Evolutionary conservation across 2,113 vertebrate genomes (phyloP).

Genomic region (Austrofundulus limnaeus): DNA sequence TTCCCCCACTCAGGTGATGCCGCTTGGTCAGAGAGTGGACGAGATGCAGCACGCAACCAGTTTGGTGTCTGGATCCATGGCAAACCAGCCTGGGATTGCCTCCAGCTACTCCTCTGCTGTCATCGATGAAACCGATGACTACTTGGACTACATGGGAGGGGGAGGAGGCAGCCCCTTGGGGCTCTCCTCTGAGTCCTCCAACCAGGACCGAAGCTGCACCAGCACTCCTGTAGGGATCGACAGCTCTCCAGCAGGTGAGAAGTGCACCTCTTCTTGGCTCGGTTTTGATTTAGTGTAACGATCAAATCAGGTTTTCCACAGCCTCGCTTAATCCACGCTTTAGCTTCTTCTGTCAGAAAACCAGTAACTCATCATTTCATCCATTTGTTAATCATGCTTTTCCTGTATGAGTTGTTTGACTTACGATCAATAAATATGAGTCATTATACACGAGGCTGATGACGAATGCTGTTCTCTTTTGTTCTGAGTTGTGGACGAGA

Average conservation of each 20-base stretch:
- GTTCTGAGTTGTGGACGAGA: constrained; percentile 39
- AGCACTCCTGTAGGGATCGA: constrained; percentile 97
- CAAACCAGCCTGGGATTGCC: constrained; percentile 69
- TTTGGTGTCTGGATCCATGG: constrained; percentile 71
- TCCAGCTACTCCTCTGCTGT: constrained; percentile 79
- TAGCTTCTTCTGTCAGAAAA: constrained; percentile 3
- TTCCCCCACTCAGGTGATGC: constrained; percentile 75
- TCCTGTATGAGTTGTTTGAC: constrained; percentile 29
- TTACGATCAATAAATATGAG: constrained; percentile 42
- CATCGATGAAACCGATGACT: constrained; percentile 91
- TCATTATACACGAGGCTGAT: constrained; percentile 33
- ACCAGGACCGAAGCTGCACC: constrained; percentile 96
- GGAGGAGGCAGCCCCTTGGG: constrained; percentile 87
- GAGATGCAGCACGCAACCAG: constrained; percentile 75
- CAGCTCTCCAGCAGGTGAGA: constrained; percentile 90
- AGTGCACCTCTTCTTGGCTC: not conserved
- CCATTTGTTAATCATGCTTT: constrained; percentile 33
- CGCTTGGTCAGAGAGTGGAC: constrained; percentile 75
- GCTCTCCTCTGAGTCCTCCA: constrained; percentile 94
- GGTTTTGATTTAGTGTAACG: not conserved
- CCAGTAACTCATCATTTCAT: constrained; percentile 35
- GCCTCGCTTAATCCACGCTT: constrained; percentile 6
- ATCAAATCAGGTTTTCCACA: not conserved
- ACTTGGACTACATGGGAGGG: constrained; percentile 89
- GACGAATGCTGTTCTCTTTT: constrained; percentile 46